Conservation (phyloP, 2,888 invertebrate species). For the Lutraria lutraria region DNA sequence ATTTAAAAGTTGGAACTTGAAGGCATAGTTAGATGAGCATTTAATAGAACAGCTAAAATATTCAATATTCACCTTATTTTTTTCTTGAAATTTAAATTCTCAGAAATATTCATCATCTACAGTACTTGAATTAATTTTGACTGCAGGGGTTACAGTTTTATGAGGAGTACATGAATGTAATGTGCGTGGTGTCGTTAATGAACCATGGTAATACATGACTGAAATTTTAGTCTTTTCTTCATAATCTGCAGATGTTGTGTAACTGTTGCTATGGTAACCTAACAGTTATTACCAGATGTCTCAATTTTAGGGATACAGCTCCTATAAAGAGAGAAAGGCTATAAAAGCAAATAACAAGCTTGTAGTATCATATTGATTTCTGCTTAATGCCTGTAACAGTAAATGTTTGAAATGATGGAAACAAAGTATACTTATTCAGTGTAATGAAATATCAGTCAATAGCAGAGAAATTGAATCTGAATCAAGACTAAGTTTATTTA, state of each 20-base stretch:
- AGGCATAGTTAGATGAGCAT: too few species aligned
- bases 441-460: too few species aligned
- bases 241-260: conserved; percentile 58
- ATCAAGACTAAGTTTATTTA: too few species aligned
- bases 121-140: conserved; percentile 2
- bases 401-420: neutral
- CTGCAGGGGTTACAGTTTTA: conserved; percentile 20
- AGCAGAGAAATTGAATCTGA: too few species aligned
- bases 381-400: neutral
- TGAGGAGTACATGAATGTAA: conserved; percentile 3
- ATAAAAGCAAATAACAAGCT: neutral
- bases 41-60: too few species aligned
- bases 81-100: neutral
- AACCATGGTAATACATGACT: conserved; percentile 38
- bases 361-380: conserved; percentile 7
- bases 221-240: conserved; percentile 29
- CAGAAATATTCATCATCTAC: neutral
- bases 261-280: conserved; percentile 51
- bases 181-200: conserved; percentile 42
- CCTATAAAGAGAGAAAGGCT: neutral
- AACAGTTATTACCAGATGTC: conserved; percentile 50
- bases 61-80: too few species aligned
- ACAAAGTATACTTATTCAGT: neutral
- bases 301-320: conserved; percentile 14
- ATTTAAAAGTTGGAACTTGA: too few species aligned